Evolutionary conservation across 2,797 vertebrate species (phyloP).

Genomic region (Melanotaenia trifasciata): DNA sequence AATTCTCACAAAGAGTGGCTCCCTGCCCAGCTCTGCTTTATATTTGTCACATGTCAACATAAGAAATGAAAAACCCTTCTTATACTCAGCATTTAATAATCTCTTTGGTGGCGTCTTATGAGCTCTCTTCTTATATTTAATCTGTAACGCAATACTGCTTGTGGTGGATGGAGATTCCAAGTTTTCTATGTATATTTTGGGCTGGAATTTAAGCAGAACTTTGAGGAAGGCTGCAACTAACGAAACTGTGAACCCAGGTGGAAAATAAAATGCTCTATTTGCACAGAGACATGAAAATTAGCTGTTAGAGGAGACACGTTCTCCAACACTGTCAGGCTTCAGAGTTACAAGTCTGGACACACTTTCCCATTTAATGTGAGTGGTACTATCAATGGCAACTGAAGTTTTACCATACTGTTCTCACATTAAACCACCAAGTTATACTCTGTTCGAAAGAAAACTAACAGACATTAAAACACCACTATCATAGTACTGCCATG

Average conservation of each 20-base stretch:
- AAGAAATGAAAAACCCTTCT: constrained; percentile 12
- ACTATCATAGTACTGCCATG: not conserved
- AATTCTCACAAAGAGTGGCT: constrained; percentile 43
- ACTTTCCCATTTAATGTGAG: not conserved
- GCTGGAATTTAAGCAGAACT: constrained; percentile 21
- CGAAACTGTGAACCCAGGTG: constrained; percentile 28
- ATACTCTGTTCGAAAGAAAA: constrained; percentile 5
- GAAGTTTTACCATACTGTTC: not conserved
- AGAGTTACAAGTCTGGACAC: not conserved
- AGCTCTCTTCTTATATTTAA: constrained; percentile 6
- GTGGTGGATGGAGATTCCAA: not conserved
- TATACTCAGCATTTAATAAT: constrained; percentile 3
- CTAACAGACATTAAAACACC: not conserved
- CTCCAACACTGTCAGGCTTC: not conserved
- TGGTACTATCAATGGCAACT: not conserved
- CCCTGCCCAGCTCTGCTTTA: constrained; percentile 16
- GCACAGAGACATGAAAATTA: constrained; percentile 16
- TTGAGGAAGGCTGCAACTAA: constrained; percentile 10
- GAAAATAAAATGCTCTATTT: constrained; percentile 31
- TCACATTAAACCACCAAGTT: not conserved
- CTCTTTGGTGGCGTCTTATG: constrained; percentile 7
- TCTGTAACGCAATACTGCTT: not conserved
- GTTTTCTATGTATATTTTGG: constrained; percentile 23
- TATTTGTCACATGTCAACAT: constrained; percentile 1
- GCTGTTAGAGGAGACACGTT: constrained; percentile 14